Conservation (phyloP, 2,113 vertebrate species). For the Oceanites oceanicus region DNA sequence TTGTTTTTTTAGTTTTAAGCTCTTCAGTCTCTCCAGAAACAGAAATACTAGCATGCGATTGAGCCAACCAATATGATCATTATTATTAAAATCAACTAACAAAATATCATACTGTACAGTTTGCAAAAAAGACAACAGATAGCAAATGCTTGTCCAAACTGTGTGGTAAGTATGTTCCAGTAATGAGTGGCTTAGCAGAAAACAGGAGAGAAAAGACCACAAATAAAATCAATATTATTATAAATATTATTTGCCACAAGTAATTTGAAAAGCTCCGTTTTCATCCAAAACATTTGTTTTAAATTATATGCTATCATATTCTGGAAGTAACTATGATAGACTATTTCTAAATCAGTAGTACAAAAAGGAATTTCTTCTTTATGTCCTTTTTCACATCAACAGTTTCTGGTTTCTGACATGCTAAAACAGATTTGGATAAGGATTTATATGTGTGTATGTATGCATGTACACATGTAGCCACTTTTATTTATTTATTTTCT, state of each 20-base stretch:
- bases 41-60: background rate
- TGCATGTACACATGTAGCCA: background rate
- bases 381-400: background rate
- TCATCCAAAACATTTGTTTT: conserved; percentile 46
- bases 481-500: conserved; percentile 19
- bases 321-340: conserved; percentile 48
- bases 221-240: conserved; percentile 58
- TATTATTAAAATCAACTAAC: background rate
- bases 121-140: background rate
- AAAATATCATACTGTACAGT: background rate
- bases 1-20: background rate
- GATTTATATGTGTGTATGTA: background rate
- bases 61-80: background rate
- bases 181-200: conserved; percentile 31
- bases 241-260: conserved; percentile 43
- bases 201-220: conserved; percentile 21
- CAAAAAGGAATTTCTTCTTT: conserved; percentile 33
- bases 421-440: conserved; percentile 22
- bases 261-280: conserved; percentile 4
- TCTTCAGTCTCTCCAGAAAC: background rate
- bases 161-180: background rate
- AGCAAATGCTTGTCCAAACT: conserved; percentile 20
- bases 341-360: conserved; percentile 41
- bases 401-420: background rate
- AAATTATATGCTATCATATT: conserved; percentile 41